Evolutionary conservation across 2,797 vertebrate species (phyloP).

Genomic region (Aplochiton taeniatus): DNA sequence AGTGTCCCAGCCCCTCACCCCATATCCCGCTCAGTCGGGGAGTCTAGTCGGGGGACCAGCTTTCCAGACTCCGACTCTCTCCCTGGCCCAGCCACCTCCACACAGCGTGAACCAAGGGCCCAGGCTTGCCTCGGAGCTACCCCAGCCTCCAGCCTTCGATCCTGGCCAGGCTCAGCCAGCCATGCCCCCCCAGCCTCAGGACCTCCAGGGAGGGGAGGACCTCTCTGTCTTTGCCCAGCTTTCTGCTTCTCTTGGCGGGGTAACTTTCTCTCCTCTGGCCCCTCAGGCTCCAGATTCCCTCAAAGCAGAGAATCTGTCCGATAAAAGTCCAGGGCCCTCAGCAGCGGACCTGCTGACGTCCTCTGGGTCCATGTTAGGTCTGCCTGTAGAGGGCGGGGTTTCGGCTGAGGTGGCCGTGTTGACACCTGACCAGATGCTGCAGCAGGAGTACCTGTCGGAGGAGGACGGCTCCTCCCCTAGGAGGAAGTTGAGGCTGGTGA

Average conservation of each 20-base stretch:
- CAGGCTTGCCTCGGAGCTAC: constrained; percentile 11
- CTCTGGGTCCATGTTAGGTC: constrained; percentile 6
- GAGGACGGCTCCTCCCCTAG: constrained; percentile 62
- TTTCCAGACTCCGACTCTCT: neutral
- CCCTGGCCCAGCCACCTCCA: constrained; percentile 9
- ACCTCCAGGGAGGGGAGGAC: no score
- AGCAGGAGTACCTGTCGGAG: constrained; percentile 64
- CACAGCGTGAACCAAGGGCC: constrained; percentile 20
- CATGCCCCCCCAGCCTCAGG: neutral
- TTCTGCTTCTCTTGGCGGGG: neutral
- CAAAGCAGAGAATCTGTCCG: constrained; percentile 45
- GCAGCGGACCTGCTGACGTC: constrained; percentile 22
- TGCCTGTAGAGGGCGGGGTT: constrained; percentile 17
- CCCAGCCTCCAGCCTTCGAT: constrained; percentile 25
- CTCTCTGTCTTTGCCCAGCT: neutral
- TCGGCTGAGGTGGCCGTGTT: constrained; percentile 6
- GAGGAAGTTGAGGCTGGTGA: constrained; percentile 71
- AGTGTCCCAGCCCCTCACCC: constrained; percentile 30
- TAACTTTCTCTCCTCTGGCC: constrained; percentile 5
- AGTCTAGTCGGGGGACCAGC: neutral
- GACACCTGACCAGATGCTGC: constrained; percentile 42
- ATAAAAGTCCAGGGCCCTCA: constrained; percentile 22
- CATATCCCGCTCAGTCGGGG: constrained; percentile 13
- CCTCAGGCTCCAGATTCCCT: constrained; percentile 9
- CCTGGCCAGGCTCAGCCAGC: neutral